Evolutionary conservation across 1,140 invertebrate species (phyloP).

Genomic region (Drosophila miranda): DNA sequence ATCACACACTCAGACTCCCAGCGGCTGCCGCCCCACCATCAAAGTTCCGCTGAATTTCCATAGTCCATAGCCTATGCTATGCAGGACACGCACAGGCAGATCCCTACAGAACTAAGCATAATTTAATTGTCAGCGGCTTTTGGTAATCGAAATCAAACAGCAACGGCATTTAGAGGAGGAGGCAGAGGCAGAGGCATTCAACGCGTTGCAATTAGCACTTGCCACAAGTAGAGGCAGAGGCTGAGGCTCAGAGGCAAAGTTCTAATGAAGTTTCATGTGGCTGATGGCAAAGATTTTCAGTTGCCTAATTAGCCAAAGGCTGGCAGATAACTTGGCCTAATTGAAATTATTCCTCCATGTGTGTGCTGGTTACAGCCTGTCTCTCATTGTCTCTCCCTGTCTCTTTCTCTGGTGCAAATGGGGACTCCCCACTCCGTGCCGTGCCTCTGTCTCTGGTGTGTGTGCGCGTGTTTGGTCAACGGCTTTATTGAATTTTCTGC

Average conservation of each 20-base stretch:
- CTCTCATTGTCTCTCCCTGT: constrained; percentile 12
- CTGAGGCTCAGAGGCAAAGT: neutral
- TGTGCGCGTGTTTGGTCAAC: constrained; percentile 30
- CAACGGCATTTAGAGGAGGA: constrained; percentile 2
- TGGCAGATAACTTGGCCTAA: constrained; percentile 44
- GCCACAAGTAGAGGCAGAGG: neutral
- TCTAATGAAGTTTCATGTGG: constrained; percentile 32
- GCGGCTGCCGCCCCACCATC: neutral
- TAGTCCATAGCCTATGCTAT: constrained; percentile 44
- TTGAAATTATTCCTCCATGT: constrained; percentile 58
- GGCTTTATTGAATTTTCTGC: constrained; percentile 69
- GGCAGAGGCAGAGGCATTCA: constrained; percentile 4
- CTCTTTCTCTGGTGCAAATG: constrained; percentile 6
- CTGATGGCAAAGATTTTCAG: constrained; percentile 38
- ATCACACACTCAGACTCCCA: constrained; percentile 11
- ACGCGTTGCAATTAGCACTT: constrained; percentile 54
- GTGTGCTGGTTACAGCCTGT: constrained; percentile 1
- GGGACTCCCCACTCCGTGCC: too few relatives aligned
- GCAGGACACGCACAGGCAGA: constrained; percentile 32
- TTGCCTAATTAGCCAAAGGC: constrained; percentile 60
- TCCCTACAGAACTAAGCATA: constrained; percentile 42
- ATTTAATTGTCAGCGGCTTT: constrained; percentile 55
- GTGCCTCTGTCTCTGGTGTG: too few relatives aligned
- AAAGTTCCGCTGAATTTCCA: constrained; percentile 3
- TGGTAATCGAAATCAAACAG: constrained; percentile 50